Conservation (phyloP, 1,140 invertebrate genomes). For the Brachionus sp. region DNA sequence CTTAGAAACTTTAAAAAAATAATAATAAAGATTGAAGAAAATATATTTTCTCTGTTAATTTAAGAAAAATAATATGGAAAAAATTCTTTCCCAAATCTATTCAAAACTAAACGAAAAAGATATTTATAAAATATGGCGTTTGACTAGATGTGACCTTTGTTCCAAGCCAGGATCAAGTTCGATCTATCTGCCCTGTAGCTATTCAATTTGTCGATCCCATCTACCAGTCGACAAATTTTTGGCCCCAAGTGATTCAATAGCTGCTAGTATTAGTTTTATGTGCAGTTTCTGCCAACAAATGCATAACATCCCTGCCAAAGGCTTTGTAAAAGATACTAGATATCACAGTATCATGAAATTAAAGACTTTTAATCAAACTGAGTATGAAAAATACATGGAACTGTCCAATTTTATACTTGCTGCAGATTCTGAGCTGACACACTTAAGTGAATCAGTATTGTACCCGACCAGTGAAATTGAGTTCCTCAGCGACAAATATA, state of each 20-base stretch:
- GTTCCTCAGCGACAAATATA: not conserved
- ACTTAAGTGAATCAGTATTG: not conserved
- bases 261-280: not conserved
- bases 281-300: not conserved
- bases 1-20: not conserved
- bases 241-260: not conserved
- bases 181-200: not conserved
- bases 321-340: not conserved
- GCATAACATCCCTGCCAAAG: not conserved
- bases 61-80: not conserved
- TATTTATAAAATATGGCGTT: not conserved
- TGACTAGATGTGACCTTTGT: not conserved
- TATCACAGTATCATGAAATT: not conserved
- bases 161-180: not conserved
- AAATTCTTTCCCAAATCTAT: not conserved
- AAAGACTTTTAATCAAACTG: not conserved
- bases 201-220: not conserved
- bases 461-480: not conserved
- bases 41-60: not conserved
- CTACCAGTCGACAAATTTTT: not conserved
- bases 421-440: not conserved
- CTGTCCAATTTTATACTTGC: not conserved
- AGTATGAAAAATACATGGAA: not conserved
- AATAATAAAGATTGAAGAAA: not conserved
- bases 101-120: not conserved